These are phyloP conservation scores for Tachycineta bicolor DNA, from an alignment of 2,113 vertebrate genomes.

Conservation along the genomic window DNA sequence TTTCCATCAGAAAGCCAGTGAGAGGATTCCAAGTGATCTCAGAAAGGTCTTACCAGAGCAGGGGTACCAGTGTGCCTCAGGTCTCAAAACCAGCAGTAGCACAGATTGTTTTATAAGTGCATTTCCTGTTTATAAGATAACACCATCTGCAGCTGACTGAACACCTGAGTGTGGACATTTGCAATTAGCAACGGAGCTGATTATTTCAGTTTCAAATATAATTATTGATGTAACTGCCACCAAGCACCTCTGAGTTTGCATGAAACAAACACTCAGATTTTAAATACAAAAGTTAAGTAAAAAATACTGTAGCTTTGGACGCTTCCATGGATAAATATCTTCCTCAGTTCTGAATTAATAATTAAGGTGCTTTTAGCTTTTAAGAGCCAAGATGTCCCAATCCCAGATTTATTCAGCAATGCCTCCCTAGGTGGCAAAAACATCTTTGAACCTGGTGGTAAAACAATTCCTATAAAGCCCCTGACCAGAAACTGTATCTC, in stretches of 20 bases:
- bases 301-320: background rate
- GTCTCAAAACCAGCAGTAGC: background rate
- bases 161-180: background rate
- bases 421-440: background rate
- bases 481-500: background rate
- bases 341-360: background rate
- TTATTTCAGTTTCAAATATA: background rate
- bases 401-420: background rate
- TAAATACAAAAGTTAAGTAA: background rate
- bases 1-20: background rate
- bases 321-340: background rate
- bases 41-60: background rate
- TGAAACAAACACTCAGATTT: background rate
- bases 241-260: background rate
- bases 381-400: background rate
- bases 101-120: background rate
- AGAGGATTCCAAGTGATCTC: background rate
- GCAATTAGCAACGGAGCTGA: background rate
- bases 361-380: background rate
- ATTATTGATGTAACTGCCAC: background rate
- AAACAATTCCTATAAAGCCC: background rate
- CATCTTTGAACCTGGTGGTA: background rate
- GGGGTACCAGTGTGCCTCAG: background rate
- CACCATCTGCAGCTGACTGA: background rate
- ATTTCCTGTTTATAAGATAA: slow-evolving; percentile 44